Evolutionary conservation across 2,888 invertebrate genomes (phyloP), one percentile per base, ranked within the genome.

Genomic region (Nematopogon swammerdamellus): DNA sequence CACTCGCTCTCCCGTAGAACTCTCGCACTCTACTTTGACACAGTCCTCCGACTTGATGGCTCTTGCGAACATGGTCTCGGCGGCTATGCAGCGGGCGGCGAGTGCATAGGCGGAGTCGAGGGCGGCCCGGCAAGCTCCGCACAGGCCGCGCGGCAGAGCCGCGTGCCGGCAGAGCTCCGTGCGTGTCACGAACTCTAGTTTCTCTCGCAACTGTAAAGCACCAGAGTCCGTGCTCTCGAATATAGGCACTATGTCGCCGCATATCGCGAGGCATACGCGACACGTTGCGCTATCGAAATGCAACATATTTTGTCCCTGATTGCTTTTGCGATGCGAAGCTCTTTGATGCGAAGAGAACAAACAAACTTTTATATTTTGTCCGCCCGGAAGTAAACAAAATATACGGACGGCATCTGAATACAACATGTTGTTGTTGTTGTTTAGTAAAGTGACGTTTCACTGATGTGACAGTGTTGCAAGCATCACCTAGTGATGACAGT

Each of bases 71-170:
- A 45, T n/a, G 17, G 49, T 47, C 17, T 53, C 53, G 8, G 51
- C 50, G 10, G 46, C 30, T 45, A 50, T 50, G 30, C 53, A 53
- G 19, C 50, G 51, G 3, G 49, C 17, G 14, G 52, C 50, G 19
- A 53, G 51, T 10, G 44, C 18, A 30, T 53, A 52, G 11, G 53
- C 51, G 2, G 48, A 36, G 2, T 20, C 19, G 19, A 53, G 42
- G 18, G 50, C 48, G 14, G 50, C 46, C 18, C 20, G 45, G 45
- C 53, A 53, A 14, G 44, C 29, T 3, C 20, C 17, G 18, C 53
- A 53, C 11, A 53, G 49, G 2, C 20, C 18, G 1, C 29, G 19
- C 16, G 53, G 51, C 19, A 47, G 45, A 2, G 49, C 49, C 18
- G 50, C 53, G 20, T 45, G 18, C 42, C 50, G 46, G 1, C 45